Conservation (phyloP, 1,140 invertebrate species). For the Zophobas atratus region DNA sequence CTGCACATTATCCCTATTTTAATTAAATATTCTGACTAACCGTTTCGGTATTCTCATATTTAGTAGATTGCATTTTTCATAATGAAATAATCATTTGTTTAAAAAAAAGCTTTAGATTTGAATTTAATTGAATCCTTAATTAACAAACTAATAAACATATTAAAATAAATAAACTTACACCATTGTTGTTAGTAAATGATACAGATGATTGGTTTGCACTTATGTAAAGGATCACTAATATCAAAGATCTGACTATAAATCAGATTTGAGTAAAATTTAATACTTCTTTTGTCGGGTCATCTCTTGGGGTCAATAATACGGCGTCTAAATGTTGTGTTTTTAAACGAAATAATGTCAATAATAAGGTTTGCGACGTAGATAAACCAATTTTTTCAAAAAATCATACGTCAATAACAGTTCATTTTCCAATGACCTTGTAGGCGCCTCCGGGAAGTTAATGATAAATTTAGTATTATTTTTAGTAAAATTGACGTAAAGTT, state of each 20-base stretch:
- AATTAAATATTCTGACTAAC: too few relatives aligned
- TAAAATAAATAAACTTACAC: slow-evolving; percentile 27
- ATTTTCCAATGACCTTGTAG: slow-evolving; percentile 8
- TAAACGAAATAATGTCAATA: slow-evolving; percentile 20
- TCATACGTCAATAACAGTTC: slow-evolving; percentile 1
- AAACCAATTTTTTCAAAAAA: slow-evolving; percentile 15
- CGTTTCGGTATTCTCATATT: too few relatives aligned
- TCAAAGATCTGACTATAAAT: slow-evolving; percentile 19
- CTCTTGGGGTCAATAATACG: slow-evolving; percentile 20
- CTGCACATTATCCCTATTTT: too few relatives aligned
- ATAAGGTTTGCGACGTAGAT: slow-evolving; percentile 10
- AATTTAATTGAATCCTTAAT: not conserved
- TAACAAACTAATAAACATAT: not conserved
- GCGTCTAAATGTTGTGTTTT: slow-evolving; percentile 24
- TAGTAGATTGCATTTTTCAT: too few relatives aligned
- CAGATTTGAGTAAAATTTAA: slow-evolving; percentile 18
- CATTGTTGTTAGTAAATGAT: slow-evolving; percentile 16
- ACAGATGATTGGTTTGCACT: slow-evolving; percentile 1
- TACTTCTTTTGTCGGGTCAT: slow-evolving; percentile 33
- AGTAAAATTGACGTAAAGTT: slow-evolving; percentile 21
- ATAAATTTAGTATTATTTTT: slow-evolving; percentile 19
- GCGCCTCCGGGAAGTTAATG: not conserved
- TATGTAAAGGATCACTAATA: not conserved
- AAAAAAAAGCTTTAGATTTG: too few relatives aligned
- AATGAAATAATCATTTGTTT: too few relatives aligned